Evolutionary conservation across 2,113 vertebrate species (phyloP).

Genomic region (Condylura cristata): DNA sequence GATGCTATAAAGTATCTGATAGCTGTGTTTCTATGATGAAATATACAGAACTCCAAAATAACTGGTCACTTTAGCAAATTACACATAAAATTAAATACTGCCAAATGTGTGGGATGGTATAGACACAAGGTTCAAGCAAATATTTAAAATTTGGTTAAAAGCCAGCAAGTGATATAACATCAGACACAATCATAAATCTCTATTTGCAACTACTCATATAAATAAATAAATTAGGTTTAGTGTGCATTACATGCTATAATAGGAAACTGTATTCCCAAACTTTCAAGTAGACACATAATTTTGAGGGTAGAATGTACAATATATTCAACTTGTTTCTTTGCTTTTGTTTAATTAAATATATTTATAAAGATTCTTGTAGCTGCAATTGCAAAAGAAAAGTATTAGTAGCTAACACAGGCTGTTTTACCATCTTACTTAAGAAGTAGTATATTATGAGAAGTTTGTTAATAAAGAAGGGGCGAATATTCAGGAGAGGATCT

Average conservation of each 20-base stretch:
- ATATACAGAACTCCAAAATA: not conserved
- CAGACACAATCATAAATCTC: not conserved
- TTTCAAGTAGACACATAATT: conserved; percentile 44
- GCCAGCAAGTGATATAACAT: not conserved
- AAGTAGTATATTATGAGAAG: not conserved
- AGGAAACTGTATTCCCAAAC: not conserved
- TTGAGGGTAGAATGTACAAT: not conserved
- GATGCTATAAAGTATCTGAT: not conserved
- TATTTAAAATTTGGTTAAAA: conserved; percentile 32
- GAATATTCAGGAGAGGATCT: not conserved
- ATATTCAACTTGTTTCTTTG: not conserved
- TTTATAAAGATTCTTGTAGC: not conserved
- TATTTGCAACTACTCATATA: not conserved
- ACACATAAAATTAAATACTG: not conserved
- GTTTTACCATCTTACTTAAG: not conserved
- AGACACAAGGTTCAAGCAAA: not conserved
- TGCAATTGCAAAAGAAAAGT: not conserved
- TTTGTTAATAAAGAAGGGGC: not conserved
- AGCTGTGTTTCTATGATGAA: conserved; percentile 7
- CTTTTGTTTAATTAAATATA: not conserved
- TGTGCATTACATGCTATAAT: not conserved
- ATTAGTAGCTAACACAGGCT: not conserved
- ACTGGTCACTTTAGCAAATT: not conserved
- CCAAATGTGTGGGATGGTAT: not conserved
- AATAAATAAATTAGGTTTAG: not conserved